Evolutionary conservation across 2,113 vertebrate genomes (phyloP).

Genomic region (Daphoenositta chrysoptera): DNA sequence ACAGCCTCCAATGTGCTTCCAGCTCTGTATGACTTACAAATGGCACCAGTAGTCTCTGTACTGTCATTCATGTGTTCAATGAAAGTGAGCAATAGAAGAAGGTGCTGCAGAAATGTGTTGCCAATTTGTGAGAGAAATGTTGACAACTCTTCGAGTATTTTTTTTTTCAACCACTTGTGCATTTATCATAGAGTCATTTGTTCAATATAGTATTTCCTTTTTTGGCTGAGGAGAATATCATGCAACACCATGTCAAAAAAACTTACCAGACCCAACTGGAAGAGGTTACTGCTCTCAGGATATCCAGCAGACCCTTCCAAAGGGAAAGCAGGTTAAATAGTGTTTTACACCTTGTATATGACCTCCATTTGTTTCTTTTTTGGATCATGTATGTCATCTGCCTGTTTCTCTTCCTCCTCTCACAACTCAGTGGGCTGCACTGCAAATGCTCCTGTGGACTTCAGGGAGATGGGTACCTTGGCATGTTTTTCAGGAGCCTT

Average conservation of each 20-base stretch:
- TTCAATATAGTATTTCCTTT: not conserved
- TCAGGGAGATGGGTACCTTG: not conserved
- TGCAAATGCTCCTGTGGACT: not conserved
- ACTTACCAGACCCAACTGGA: not conserved
- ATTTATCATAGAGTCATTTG: slow-evolving; percentile 2
- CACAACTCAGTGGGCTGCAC: not conserved
- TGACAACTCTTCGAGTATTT: not conserved
- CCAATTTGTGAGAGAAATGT: not conserved
- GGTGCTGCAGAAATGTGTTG: not conserved
- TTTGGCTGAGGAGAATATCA: not conserved
- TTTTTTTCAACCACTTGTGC: not conserved
- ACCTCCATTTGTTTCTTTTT: not conserved
- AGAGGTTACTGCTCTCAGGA: not conserved
- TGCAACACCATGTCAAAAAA: not conserved
- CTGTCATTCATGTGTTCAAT: not conserved
- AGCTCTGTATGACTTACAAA: not conserved
- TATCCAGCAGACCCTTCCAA: not conserved
- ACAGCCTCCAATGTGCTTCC: not conserved
- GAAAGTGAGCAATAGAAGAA: not conserved
- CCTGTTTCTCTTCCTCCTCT: not conserved
- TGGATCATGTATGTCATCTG: not conserved
- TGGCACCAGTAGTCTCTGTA: not conserved
- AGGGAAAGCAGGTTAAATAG: not conserved
- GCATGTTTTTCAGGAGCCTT: not conserved
- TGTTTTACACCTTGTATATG: not conserved